Percentiles rank a stretch among this genome's conserved stretches.
Conservation (phyloP, 2,113 vertebrate species). For the Kryptolebias marmoratus region DNA sequence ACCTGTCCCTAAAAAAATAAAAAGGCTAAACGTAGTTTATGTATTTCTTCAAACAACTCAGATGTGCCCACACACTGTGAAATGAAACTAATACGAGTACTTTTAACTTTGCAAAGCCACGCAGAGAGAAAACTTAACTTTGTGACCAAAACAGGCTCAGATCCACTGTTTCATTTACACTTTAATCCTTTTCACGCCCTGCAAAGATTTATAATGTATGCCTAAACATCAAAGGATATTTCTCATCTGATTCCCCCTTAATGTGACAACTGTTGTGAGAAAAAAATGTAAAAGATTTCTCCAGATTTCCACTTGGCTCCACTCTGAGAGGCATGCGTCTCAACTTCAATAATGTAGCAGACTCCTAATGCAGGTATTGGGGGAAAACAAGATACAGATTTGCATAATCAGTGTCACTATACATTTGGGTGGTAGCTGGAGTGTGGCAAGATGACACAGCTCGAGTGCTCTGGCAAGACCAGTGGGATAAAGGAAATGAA, state of each 20-base stretch:
- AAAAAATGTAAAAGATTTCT: constrained; percentile 72
- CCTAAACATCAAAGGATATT: constrained; percentile 69
- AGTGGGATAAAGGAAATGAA: constrained; percentile 79
- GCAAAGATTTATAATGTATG: constrained; percentile 59
- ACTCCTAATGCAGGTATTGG: constrained; percentile 81
- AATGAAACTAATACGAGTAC: not conserved
- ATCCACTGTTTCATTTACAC: constrained; percentile 54
- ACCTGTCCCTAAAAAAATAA: not conserved
- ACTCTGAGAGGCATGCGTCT: constrained; percentile 67
- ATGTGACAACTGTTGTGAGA: constrained; percentile 74
- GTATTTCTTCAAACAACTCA: constrained; percentile 22
- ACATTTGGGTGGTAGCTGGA: constrained; percentile 81
- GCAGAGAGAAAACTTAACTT: constrained; percentile 15
- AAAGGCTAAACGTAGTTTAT: not conserved
- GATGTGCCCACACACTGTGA: constrained; percentile 4
- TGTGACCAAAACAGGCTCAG: constrained; percentile 35
- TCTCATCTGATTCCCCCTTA: constrained; percentile 70
- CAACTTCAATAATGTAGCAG: constrained; percentile 77
- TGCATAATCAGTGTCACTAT: constrained; percentile 88
- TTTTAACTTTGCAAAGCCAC: constrained; percentile 27
- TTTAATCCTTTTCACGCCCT: constrained; percentile 63
- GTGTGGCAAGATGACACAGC: constrained; percentile 81
- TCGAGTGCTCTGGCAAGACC: constrained; percentile 73
- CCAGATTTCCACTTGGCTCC: constrained; percentile 68
- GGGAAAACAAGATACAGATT: constrained; percentile 81